These are phyloP conservation scores for Actinia tenebrosa DNA, from an alignment of 64 coral and sea anemone genomes.

Conservation along the genomic window DNA sequence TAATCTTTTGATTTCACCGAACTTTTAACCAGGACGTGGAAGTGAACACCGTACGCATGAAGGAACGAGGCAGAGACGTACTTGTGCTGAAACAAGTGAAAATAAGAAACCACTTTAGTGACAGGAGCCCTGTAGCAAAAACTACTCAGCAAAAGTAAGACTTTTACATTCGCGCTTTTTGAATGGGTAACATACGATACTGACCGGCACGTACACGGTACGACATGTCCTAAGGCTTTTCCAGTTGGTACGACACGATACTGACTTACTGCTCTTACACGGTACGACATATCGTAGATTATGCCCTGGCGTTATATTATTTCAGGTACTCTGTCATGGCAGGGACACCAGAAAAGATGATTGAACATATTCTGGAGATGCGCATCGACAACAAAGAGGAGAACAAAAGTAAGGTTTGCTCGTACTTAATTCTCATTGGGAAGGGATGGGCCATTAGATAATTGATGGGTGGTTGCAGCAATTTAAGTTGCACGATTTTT, in stretches of 20 bases:
- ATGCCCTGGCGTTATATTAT: not conserved
- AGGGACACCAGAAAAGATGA: conserved; percentile 66
- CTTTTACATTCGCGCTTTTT: not conserved
- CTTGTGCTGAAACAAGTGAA: conserved; percentile 59
- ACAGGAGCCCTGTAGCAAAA: not conserved
- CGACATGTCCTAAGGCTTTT: too few species aligned
- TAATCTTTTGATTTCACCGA: too few species aligned
- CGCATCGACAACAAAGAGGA: conserved; percentile 36
- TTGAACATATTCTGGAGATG: conserved; percentile 76
- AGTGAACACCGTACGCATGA: conserved; percentile 64
- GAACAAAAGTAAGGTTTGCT: conserved; percentile 26
- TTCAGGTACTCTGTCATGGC: conserved; percentile 76
- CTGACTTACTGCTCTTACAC: too few species aligned
- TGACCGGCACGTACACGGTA: too few species aligned
- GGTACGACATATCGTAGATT: too few species aligned
- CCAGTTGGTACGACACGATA: too few species aligned
- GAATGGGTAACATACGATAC: too few species aligned
- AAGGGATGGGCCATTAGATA: too few species aligned
- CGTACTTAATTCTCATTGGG: too few species aligned
- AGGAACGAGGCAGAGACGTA: conserved; percentile 62
- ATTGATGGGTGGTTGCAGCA: too few species aligned
- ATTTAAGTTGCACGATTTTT: not conserved
- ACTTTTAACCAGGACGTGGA: conserved; percentile 56
- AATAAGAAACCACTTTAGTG: not conserved
- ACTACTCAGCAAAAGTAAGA: conserved; percentile 20